Base-by-base conservation (phyloP, 1,140 invertebrate species). In the Thrips palmi region DNA sequence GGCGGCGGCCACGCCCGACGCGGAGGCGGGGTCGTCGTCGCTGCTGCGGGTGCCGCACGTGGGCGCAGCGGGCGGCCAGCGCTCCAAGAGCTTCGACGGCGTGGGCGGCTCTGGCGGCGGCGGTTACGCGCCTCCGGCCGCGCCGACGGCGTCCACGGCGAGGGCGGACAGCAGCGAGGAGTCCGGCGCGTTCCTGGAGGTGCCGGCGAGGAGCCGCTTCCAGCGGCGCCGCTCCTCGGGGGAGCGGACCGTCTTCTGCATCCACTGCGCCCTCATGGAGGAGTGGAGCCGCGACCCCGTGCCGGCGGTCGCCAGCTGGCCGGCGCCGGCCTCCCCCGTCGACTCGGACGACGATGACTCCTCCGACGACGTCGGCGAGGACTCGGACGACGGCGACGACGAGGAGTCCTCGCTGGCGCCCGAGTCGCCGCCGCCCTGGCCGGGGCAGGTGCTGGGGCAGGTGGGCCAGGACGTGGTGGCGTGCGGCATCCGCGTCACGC, bases 11-110 rank as follows among this genome's bases (percentile, higher is more conserved):
- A n/a, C 21, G 49, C 43, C 17, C 20, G 34, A 22, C n/a, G 56
- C 58, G 27, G 55, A 61, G 27, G 37, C 30, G 56, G 18, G 55
- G 56, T 6, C 39, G n/a, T 15, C 14, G 20, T 57, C 55, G 38
- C 43, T 35, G 0, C 42, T 46, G 27, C 54, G 60, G 7, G 48
- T 70, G 54, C 2, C 57, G 80, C 2, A 59, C 68, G 3, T 74
- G 79, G 22, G 77, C 77, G 2, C 71, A 62, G 37, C 65, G 63
- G 44, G 69, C 28, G 68, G 62, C 32, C 68, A 73, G 40, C 53
- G 74, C 4, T 82, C 78, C 24, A 72, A 74, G 41, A 81, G 77
- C 49, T 80, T 83, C 51, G 80, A 85, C 52, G 78, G 74, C n/a
- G n/a, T n/a, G n/a, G n/a, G n/a, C n/a, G n/a, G n/a, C n/a, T n/a